Base-by-base conservation (phyloP, 2,797 vertebrate genomes). In the Onychomys arenicola region DNA sequence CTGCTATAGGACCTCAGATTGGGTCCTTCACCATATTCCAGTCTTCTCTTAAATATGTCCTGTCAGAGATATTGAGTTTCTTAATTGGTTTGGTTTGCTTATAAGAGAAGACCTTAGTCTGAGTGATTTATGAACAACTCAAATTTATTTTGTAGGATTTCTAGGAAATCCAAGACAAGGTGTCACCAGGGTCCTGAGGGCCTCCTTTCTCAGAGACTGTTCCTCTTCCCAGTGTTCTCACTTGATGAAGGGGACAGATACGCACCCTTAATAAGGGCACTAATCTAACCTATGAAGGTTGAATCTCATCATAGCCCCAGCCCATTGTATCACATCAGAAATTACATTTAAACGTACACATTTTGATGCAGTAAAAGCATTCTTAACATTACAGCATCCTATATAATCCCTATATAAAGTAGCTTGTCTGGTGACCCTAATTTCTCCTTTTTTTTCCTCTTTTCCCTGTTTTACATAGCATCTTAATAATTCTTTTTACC, bases 381-480 rank as follows among this genome's bases (percentile, higher is more conserved):
- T 76, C 5, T 37, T 27, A 82, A 37, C 67, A 11, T 49, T 43
- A 6, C 3, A 87, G 21, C 13, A 57, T 29, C 43, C 49, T 76
- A 9, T n/a, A 32, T 75, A 43, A 82, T 86, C 67, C 49, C 8
- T 16, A 3, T 65, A n/a, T 65, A 29, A 89, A 89, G 77, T 55
- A 63, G 37, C 11, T 63, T 46, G 8, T 95, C 21, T 43, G 61
- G 25, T 82, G 13, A 27, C n/a, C 34, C 83, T 87, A 40, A 1
- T 32, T 65, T 16, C 12, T 82, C n/a, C 76, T 19, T 84, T 59
- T 61, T 83, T 57, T 61, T 83, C 46, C 46, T 71, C 43, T 0
- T 75, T 93, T 94, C n/a, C 67, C 8, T 91, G 25, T n/a, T 89
- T 90, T 87, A 19, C 49, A 5, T 49, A 57, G 57, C 61, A 89